phyloP scores from a whole-genome alignment of 2,797 vertebrate species.

The Pelochelys cantorii region DNA sequence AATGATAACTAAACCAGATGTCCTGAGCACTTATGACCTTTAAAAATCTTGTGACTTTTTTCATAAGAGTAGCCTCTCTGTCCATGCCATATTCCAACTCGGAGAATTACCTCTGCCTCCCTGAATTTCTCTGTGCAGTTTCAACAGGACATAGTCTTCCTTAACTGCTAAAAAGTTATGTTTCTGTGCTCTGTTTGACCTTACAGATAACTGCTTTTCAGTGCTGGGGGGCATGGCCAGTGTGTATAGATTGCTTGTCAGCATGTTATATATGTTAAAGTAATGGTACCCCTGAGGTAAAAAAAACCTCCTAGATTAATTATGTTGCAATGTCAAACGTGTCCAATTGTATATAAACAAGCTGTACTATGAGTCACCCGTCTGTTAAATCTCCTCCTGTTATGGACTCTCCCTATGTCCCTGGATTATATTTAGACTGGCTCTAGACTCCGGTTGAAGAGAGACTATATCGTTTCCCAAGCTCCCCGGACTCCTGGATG shows the following conservation, averaged over 20 bases:
- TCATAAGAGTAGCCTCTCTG: rapidly evolving
- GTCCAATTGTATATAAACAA: background rate
- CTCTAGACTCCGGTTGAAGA: background rate
- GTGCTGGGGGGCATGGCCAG: background rate
- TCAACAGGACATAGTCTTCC: background rate
- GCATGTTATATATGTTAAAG: background rate
- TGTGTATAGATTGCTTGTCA: background rate
- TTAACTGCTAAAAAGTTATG: rapidly evolving
- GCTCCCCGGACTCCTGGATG: background rate
- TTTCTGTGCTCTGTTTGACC: rapidly evolving
- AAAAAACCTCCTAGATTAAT: background rate
- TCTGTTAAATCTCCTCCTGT: background rate
- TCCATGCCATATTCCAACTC: background rate
- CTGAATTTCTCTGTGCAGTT: background rate
- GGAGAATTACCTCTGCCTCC: background rate
- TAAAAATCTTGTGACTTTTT: background rate
- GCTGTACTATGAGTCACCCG: background rate
- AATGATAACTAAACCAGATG: background rate
- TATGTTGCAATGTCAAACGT: background rate
- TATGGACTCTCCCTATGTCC: rapidly evolving
- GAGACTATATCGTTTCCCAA: background rate
- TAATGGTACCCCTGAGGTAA: background rate
- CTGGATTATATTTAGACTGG: background rate
- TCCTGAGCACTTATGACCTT: rapidly evolving
- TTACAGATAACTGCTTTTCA: background rate